Conservation (phyloP, 2,113 vertebrate species). For the Copsychus sechellarum region DNA sequence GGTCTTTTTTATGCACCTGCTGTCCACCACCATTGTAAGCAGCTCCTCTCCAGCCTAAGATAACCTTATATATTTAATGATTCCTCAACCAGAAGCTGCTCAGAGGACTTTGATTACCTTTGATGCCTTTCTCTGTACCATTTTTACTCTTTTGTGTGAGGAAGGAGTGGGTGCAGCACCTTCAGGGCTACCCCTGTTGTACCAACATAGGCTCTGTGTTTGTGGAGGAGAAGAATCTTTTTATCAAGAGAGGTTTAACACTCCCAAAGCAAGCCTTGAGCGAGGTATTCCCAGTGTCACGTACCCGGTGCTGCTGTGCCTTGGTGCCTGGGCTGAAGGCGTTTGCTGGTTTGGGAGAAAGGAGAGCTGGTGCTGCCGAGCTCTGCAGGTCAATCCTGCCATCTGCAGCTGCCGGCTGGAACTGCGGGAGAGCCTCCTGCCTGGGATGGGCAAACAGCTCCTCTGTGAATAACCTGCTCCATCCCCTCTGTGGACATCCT, state of each 20-base stretch:
- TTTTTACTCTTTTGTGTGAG: not conserved
- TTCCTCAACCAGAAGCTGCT: not conserved
- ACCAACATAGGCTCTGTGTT: rapidly evolving
- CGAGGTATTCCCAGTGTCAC: rapidly evolving
- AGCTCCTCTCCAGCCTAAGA: not conserved
- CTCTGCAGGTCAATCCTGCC: constrained; percentile 24
- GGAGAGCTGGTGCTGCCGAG: not conserved
- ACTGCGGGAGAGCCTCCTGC: not conserved
- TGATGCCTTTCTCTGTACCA: rapidly evolving
- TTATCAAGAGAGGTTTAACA: not conserved
- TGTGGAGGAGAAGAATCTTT: not conserved
- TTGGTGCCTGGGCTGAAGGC: rapidly evolving
- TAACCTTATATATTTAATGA: not conserved
- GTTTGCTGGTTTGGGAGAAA: rapidly evolving
- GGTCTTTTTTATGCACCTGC: not conserved
- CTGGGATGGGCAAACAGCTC: rapidly evolving
- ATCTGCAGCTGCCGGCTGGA: constrained; percentile 24
- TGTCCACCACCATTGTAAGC: rapidly evolving
- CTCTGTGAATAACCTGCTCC: not conserved
- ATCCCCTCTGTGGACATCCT: not conserved
- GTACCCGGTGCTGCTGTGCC: rapidly evolving
- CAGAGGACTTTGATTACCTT: not conserved
- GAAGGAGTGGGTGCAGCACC: not conserved
- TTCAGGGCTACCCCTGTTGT: rapidly evolving
- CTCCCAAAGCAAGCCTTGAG: no score